These are phyloP conservation scores for Entomobrya multifasciata DNA, from an alignment of 2,888 invertebrate species.

Conservation along the genomic window DNA sequence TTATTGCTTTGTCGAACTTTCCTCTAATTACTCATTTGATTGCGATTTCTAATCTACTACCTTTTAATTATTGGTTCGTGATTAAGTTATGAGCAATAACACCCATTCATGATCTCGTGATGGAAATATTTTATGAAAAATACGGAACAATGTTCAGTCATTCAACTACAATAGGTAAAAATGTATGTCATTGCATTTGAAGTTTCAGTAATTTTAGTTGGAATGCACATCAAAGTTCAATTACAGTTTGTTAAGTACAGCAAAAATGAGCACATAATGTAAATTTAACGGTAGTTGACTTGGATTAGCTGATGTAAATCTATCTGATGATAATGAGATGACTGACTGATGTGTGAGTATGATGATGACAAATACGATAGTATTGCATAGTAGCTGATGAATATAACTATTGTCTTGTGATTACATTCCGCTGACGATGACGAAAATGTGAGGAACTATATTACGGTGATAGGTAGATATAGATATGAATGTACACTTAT, in stretches of 20 bases:
- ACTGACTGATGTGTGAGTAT: neutral
- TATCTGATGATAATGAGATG: neutral
- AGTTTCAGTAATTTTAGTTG: neutral
- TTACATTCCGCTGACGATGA: too few relatives aligned
- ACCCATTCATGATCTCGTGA: neutral
- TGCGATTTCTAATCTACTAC: too few relatives aligned
- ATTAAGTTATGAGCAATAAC: neutral
- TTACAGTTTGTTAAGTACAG: neutral
- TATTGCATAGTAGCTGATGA: too few relatives aligned
- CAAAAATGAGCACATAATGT: neutral
- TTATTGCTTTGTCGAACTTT: too few relatives aligned
- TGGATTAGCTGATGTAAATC: neutral
- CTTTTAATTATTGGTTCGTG: neutral
- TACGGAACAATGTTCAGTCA: neutral
- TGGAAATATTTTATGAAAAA: neutral
- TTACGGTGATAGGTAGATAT: too few relatives aligned
- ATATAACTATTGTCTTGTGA: too few relatives aligned
- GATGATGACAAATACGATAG: neutral
- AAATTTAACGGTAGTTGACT: neutral
- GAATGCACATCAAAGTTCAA: constrained; percentile 12
- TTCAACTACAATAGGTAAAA: neutral
- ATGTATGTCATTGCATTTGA: neutral
- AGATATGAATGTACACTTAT: too few relatives aligned
- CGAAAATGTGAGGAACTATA: too few relatives aligned
- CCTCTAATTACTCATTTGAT: too few relatives aligned